phyloP scores from a whole-genome alignment of 2,888 invertebrate genomes.

The Noctua pronuba region DNA sequence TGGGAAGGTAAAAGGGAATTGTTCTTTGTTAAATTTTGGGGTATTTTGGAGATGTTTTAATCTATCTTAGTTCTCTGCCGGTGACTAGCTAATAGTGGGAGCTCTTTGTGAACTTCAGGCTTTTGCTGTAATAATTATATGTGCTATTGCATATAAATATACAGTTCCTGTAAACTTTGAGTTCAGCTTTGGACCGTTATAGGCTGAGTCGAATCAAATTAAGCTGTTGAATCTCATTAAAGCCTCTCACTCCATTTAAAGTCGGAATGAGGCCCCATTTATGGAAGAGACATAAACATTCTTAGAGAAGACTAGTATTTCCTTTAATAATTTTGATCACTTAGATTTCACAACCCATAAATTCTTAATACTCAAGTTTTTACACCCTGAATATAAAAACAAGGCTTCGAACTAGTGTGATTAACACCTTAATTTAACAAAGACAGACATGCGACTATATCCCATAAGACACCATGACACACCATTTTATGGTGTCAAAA shows the following conservation, averaged over 20 bases:
- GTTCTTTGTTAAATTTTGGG: constrained; percentile 36
- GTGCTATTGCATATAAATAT: neutral
- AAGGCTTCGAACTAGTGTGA: neutral
- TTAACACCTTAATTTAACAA: constrained; percentile 33
- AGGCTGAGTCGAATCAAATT: neutral
- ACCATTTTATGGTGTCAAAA: constrained; percentile 18
- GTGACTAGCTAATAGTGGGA: neutral
- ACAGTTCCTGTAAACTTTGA: neutral
- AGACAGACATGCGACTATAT: constrained; percentile 21
- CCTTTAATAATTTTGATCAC: neutral
- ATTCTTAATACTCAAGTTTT: neutral
- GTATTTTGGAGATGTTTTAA: neutral
- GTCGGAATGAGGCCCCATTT: neutral
- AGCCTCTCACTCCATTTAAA: neutral
- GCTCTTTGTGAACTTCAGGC: neutral
- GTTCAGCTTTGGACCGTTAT: neutral
- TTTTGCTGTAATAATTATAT: neutral
- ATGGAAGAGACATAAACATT: neutral
- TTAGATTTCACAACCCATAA: neutral
- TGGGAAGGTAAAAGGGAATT: too few relatives aligned
- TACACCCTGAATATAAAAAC: neutral
- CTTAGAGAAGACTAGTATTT: neutral
- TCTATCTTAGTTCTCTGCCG: neutral
- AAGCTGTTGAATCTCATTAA: neutral
- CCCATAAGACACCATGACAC: constrained; percentile 15